Evolutionary conservation across 2,113 vertebrate species (phyloP).

Genomic region (Apus apus): DNA sequence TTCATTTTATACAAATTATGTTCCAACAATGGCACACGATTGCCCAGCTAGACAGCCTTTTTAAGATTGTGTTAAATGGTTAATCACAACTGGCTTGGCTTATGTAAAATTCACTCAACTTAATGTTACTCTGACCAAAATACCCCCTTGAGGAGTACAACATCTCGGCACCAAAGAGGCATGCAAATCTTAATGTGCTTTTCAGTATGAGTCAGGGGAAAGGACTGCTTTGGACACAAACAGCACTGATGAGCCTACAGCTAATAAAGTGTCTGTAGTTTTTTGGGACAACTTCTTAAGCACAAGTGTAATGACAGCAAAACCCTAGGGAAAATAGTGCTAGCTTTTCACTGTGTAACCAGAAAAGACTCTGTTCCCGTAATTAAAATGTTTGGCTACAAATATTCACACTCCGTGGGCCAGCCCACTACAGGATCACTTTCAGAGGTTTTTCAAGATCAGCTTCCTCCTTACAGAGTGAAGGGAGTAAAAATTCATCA

Average conservation of each 20-base stretch:
- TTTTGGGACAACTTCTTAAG: background rate
- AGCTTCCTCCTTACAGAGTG: background rate
- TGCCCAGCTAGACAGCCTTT: background rate
- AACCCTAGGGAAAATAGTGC: background rate
- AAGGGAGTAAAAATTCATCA: background rate
- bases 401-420: background rate
- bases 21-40: background rate
- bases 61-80: background rate
- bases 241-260: background rate
- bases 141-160: background rate
- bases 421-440: background rate
- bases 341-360: background rate
- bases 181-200: background rate
- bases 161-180: background rate
- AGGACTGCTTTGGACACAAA: background rate
- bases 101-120: background rate
- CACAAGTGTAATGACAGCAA: background rate
- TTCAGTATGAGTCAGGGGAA: background rate
- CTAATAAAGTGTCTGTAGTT: background rate
- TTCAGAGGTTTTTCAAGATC: background rate
- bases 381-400: background rate
- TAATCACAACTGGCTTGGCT: background rate
- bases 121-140: background rate
- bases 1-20: background rate
- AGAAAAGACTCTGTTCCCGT: background rate